Base-by-base conservation (phyloP, 2,888 invertebrate species). In the Nephrotoma guestfalica region DNA sequence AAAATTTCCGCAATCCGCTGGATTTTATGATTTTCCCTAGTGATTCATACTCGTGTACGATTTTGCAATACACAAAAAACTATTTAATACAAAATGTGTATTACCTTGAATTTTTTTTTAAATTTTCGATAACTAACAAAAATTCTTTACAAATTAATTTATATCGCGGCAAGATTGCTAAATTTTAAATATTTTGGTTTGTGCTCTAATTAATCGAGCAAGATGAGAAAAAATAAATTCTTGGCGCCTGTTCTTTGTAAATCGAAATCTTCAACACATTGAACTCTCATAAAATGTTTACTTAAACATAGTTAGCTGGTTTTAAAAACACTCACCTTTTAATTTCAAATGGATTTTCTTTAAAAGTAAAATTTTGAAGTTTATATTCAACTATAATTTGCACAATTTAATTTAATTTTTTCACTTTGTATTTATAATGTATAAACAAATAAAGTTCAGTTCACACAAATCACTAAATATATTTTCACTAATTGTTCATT, bases 281-380 rank as follows among this genome's bases (percentile, higher is more conserved):
- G 84, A 84, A 84, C 42, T 84, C 42, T n/a, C 30, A 84, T 40
- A 11, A 83, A 41, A 84, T 13, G 15, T 42, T 84, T 84, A 41
- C 40, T 83, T 15, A 43, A n/a, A 30, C 30, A 30, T 30, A 43
- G 30, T 9, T 71, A 30, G 15, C 3, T 15, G 51, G 15, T 6
- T 57, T 57, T 13, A 51, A 30, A 30, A 18, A 71, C 18, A 42
- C 41, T 84, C 15, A 84, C 84, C 84, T 84, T 84, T 84, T 84
- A 84, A 84, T 84, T 84, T 84, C 84, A 84, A 84, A 84, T 84
- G 5, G 7, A 84, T 42, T 84, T 84, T 84, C 84, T 41, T 84
- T 84, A 84, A 41, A 15, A 84, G 84, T 41, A 41, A 41, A 84
- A 84, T 84, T 84, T 84, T 84, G 84, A 84, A 5, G 40, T 41